Conservation (phyloP, 2,113 vertebrate species). For the Pachycephala philippinensis region DNA sequence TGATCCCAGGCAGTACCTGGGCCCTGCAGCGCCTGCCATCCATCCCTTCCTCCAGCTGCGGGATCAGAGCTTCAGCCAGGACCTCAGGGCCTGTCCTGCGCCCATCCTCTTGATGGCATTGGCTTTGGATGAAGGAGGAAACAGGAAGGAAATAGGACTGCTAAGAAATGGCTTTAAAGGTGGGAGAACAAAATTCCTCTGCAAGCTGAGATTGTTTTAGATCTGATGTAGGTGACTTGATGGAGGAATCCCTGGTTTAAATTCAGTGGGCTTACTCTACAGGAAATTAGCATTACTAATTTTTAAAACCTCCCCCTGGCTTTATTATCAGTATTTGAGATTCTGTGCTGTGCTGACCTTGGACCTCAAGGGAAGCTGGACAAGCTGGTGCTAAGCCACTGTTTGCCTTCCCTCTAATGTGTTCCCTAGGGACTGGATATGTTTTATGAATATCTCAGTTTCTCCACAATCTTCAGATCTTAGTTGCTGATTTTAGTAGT, state of each 20-base stretch:
- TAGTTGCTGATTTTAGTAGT: not conserved
- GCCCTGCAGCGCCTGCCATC: accelerated
- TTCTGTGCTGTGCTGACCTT: not conserved
- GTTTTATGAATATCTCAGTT: not conserved
- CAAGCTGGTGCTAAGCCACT: not conserved
- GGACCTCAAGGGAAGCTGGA: not conserved
- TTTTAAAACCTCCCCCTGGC: not conserved
- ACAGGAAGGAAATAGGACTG: not conserved
- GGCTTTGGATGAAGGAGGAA: not conserved
- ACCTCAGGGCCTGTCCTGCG: accelerated
- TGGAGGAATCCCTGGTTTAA: not conserved
- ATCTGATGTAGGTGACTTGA: not conserved
- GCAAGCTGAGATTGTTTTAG: not conserved
- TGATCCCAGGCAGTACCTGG: not conserved
- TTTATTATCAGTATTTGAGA: not conserved
- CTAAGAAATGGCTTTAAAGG: not conserved
- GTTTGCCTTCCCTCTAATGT: not conserved
- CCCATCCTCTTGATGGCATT: not conserved
- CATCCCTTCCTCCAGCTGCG: not conserved
- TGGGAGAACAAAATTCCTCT: not conserved
- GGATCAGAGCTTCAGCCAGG: not conserved
- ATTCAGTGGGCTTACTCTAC: not conserved
- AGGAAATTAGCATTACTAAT: not conserved
- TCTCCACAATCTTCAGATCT: not conserved
- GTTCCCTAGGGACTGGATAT: not conserved